These are phyloP conservation scores for Mionectes macconnelli DNA, from an alignment of 2,113 vertebrate genomes.

Conservation along the genomic window DNA sequence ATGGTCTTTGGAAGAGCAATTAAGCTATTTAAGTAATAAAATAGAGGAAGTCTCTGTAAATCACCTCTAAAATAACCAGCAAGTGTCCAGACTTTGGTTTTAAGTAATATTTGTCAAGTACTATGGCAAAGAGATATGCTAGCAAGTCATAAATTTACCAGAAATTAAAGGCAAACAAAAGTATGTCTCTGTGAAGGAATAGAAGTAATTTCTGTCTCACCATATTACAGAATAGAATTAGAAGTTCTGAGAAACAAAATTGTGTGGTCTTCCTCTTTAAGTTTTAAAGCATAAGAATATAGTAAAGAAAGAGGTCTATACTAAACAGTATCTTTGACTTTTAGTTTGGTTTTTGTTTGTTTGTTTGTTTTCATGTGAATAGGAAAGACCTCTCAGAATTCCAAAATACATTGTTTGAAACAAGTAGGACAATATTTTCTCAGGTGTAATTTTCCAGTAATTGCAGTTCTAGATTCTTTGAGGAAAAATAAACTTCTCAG, in stretches of 20 bases:
- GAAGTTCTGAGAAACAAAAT: neutral
- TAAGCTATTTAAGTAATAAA: neutral
- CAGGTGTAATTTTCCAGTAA: neutral
- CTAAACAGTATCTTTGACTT: neutral
- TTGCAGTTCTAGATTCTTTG: neutral
- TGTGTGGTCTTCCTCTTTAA: neutral
- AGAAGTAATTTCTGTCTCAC: neutral
- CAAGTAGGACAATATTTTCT: neutral
- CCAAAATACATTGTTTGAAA: neutral
- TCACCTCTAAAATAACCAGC: neutral
- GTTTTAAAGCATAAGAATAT: neutral
- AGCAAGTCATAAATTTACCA: neutral
- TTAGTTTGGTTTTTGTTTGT: accelerated
- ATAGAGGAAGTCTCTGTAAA: neutral
- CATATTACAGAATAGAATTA: neutral
- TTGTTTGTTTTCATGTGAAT: neutral
- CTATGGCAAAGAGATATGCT: neutral
- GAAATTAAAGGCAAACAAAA: neutral
- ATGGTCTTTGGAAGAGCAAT: neutral
- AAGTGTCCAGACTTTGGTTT: neutral
- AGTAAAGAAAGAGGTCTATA: neutral
- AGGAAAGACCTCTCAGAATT: neutral
- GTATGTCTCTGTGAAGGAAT: neutral
- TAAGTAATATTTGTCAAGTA: neutral
- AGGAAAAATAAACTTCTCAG: neutral